Base-by-base conservation (phyloP, 2,797 vertebrate genomes). In the Bovichtus diacanthus region DNA sequence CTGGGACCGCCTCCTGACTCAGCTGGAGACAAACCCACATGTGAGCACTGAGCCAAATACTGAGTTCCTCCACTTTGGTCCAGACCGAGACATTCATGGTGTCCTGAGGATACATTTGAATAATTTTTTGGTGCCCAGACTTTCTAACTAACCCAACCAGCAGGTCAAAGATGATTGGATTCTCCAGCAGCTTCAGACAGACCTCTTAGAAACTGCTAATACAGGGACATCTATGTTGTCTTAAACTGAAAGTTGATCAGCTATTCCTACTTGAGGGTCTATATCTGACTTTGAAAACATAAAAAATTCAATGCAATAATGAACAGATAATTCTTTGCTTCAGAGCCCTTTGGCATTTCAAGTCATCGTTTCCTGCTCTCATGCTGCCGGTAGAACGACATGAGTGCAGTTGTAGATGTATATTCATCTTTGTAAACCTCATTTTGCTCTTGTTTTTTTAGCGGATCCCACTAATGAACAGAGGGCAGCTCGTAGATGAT, bases 401-500 rank as follows among this genome's bases (percentile, higher is more conserved):
- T 23, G 31, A 47, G 15, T 11, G 29, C 41, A 47, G 9, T 12
- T 29, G 66, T 34, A 51, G 25, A 59, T 27, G 16, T 55, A 12
- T 67, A 12, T 67, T 53, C 64, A 25, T 49, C n/a, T 27, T 46
- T 19, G 6, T 19, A 68, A 63, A 50, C 4, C 31, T 49, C 7
- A 27, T 59, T 3, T 56, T 64, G 5, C 4, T 74, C 23, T 68
- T 69, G 38, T 44, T 74, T 70, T n/a, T 49, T 23, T 62, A 96
- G 95, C 13, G 1, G 11, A 94, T 96, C 62, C 95, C 95, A 6
- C 8, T 84, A 51, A 85, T 95, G 59, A 96, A 91, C 90, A 79
- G 95, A 87, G 94, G 85, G 18, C 94, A 95, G 81, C 90, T 96
- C 16, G 74, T 96, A 51, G 94, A 96, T 36, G 95, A 96, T 27